A percentile compares a stretch with the other conserved stretches of the same genome.
Conservation (phyloP, 1,140 invertebrate genomes). For the Drosophila biarmipes region DNA sequence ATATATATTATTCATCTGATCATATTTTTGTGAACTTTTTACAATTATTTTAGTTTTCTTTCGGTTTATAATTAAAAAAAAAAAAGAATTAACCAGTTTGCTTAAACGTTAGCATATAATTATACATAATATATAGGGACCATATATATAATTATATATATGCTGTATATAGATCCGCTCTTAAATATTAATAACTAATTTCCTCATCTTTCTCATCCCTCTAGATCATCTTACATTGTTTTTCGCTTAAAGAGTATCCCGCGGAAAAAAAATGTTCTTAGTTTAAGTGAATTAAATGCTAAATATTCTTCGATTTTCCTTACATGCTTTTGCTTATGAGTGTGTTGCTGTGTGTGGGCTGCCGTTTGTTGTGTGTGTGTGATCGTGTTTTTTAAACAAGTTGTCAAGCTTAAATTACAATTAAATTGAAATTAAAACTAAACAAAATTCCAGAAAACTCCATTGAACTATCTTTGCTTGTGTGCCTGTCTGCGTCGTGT, state of each 20-base stretch:
- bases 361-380: constrained; percentile 1
- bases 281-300: constrained; percentile 58
- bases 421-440: constrained; percentile 79
- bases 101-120: constrained; percentile 65
- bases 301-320: constrained; percentile 54
- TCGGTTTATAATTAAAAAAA: constrained; percentile 72
- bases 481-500: constrained; percentile 11
- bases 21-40: constrained; percentile 82
- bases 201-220: constrained; percentile 33
- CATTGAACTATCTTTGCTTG: constrained; percentile 56
- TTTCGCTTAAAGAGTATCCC: constrained; percentile 50
- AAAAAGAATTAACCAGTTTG: constrained; percentile 80
- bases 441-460: constrained; percentile 66
- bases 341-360: constrained; percentile 25
- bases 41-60: constrained; percentile 79
- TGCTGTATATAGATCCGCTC: constrained; percentile 48
- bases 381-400: constrained; percentile 73
- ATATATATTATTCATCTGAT: constrained; percentile 82
- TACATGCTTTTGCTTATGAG: constrained; percentile 34
- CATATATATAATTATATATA: constrained; percentile 31
- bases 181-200: constrained; percentile 75
- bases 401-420: constrained; percentile 69
- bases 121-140: constrained; percentile 48
- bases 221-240: constrained; percentile 8
- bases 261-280: constrained; percentile 59